Base-by-base conservation (phyloP, 2,113 vertebrate species). In the Dicaeum eximium region DNA sequence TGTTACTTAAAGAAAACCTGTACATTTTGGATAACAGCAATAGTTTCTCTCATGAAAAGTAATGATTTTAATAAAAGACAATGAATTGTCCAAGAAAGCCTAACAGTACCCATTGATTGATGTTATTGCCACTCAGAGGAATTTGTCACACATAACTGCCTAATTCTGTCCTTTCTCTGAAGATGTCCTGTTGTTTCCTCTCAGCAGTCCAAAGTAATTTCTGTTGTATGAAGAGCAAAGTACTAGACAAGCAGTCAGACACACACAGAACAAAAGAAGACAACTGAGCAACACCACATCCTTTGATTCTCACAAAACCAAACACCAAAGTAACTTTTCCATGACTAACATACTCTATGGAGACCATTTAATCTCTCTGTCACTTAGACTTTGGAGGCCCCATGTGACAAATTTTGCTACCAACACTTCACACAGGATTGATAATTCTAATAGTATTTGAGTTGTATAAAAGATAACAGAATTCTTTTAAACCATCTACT, bases 51-150 rank as follows among this genome's bases (percentile, higher is more conserved):
- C 75, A 57, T 14, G 53, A 78, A 42, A 97, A 93, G 65, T 78
- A 92, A 57, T 91, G 33, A 92, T 94, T 96, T 97, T 74, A 90
- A 40, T 92, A 85, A 96, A 92, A 90, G 73, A 60, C 19, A 90
- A 74, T 73, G 21, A 80, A 86, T 88, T 47, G 8, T 80, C 22
- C 23, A 58, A 54, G 31, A 82, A 91, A 80, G 31, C 15, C 4
- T 70, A 50, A 54, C 11, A 65, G 35, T 51, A 66, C 6, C 3
- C 23, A 23, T 37, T 94, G 50, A 70, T 35, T 64, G 42, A 66
- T 38, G 21, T 13, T 64, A 66, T 79, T 64, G 13, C 30, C 37
- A 37, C 25, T 24, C 64, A 92, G 56, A 78, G 22, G 21, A 91
- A 37, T 88, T 73, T 83, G 17, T 80, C 89, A 70, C 62, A 90